A percentile compares a stretch with the other conserved stretches of the same genome.
Evolutionary conservation across 1,140 invertebrate genomes (phyloP).

Genomic region (Galleria mellonella): DNA sequence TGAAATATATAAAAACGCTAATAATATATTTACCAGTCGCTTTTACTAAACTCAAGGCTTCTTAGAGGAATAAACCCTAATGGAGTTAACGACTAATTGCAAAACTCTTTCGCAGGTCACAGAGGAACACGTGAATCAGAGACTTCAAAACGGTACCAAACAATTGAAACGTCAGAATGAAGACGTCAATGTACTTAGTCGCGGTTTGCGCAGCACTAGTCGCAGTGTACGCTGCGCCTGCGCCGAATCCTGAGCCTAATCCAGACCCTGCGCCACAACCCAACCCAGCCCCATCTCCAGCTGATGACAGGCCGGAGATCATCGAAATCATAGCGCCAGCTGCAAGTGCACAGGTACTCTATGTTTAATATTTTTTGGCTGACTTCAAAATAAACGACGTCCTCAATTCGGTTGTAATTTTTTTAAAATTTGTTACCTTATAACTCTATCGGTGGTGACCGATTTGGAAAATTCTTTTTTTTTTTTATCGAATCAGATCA

Average conservation of each 20-base stretch:
- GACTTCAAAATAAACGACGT: no score
- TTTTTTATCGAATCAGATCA: no score
- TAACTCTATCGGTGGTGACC: no score
- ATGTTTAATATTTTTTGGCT: no score
- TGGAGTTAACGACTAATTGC: not conserved
- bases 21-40: not conserved
- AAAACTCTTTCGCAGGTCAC: conserved; percentile 3
- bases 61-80: not conserved
- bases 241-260: conserved; percentile 27
- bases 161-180: conserved; percentile 24
- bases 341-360: conserved; percentile 62
- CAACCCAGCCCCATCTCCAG: conserved; percentile 28
- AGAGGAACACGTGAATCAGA: conserved; percentile 30
- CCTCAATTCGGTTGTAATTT: no score
- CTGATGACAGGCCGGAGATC: conserved; percentile 61
- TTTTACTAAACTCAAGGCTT: not conserved
- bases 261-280: conserved; percentile 34
- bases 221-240: conserved; percentile 24
- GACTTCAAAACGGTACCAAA: conserved; percentile 9
- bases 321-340: conserved; percentile 71
- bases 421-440: no score
- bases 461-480: no score
- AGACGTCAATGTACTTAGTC: conserved; percentile 31
- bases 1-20: no score
- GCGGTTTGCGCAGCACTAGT: conserved; percentile 35